Conservation (phyloP, 2,888 invertebrate genomes). For the Vesta saturnalis region DNA sequence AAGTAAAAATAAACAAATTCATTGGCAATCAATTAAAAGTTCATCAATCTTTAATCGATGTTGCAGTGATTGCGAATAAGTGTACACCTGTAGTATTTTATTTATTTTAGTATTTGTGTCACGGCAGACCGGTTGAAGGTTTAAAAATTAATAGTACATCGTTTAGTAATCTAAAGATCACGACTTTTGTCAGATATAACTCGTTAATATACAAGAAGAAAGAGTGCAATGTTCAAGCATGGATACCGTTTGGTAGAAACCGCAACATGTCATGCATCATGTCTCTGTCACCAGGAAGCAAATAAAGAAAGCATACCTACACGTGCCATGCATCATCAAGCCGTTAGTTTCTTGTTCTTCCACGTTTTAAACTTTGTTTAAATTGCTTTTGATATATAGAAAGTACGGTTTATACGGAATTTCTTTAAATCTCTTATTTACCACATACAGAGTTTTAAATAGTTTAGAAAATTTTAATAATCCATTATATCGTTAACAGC, state of each 20-base stretch:
- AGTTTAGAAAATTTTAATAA: slow-evolving; percentile 4
- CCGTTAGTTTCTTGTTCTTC: slow-evolving; percentile 35
- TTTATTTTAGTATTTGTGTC: slow-evolving; percentile 37
- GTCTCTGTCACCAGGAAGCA: slow-evolving; percentile 38
- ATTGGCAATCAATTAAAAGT: too few relatives aligned
- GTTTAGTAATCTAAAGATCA: slow-evolving; percentile 22
- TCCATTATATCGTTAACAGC: neutral
- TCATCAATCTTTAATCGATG: too few relatives aligned
- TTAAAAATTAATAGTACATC: slow-evolving; percentile 31
- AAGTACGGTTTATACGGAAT: slow-evolving; percentile 1
- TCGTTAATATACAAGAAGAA: slow-evolving; percentile 14
- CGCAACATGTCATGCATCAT: slow-evolving; percentile 35
- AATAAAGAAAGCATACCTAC: slow-evolving; percentile 33
- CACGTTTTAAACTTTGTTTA: slow-evolving; percentile 26
- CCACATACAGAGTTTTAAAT: neutral
- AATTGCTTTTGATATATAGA: neutral
- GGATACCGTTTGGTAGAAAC: slow-evolving; percentile 26
- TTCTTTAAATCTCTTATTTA: neutral
- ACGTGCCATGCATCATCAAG: slow-evolving; percentile 32
- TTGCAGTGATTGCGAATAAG: slow-evolving; percentile 5
- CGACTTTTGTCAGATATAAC: slow-evolving; percentile 20
- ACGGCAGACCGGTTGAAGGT: slow-evolving; percentile 38
- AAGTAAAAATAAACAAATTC: too few relatives aligned
- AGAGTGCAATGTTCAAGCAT: slow-evolving; percentile 17
- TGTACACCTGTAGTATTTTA: slow-evolving; percentile 34